phyloP scores from a whole-genome alignment of 2,888 invertebrate genomes.

The Cyrtodaria siliqua region DNA sequence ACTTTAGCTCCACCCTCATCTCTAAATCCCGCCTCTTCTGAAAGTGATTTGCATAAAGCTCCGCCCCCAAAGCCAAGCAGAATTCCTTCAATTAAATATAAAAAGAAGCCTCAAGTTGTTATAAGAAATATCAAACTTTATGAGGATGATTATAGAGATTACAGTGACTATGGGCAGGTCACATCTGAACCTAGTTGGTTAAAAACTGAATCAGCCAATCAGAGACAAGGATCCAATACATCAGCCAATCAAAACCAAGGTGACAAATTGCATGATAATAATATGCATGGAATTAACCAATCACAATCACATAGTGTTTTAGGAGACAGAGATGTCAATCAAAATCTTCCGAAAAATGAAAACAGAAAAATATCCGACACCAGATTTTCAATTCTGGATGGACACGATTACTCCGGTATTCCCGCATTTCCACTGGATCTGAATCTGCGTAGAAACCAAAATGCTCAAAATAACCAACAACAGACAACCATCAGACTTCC shows the following conservation, averaged over 20 bases:
- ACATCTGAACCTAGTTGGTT: conserved; percentile 82
- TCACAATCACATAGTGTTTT: conserved; percentile 1
- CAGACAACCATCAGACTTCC: too few relatives aligned
- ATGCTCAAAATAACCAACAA: not conserved
- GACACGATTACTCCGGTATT: conserved; percentile 63
- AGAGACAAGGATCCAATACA: conserved; percentile 14
- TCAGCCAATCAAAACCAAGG: conserved; percentile 40
- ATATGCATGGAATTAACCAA: conserved; percentile 50
- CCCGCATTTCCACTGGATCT: conserved; percentile 66
- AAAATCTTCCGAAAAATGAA: conserved; percentile 54
- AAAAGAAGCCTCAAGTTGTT: conserved; percentile 75
- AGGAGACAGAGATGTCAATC: conserved; percentile 46
- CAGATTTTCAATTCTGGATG: conserved; percentile 60
- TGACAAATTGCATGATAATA: conserved; percentile 69
- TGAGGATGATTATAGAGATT: conserved; percentile 82
- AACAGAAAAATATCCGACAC: conserved; percentile 65
- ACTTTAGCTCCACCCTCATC: conserved; percentile 46
- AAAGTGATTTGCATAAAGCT: conserved; percentile 78
- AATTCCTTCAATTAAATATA: conserved; percentile 85
- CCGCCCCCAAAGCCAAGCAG: conserved; percentile 87
- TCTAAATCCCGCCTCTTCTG: conserved; percentile 74
- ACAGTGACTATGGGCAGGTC: conserved; percentile 83
- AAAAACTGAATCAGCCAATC: conserved; percentile 33
- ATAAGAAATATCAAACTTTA: conserved; percentile 79
- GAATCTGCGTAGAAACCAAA: conserved; percentile 26